These are phyloP conservation scores for Serrognathus titanus DNA, from an alignment of 2,888 invertebrate species.

Conservation along the genomic window DNA sequence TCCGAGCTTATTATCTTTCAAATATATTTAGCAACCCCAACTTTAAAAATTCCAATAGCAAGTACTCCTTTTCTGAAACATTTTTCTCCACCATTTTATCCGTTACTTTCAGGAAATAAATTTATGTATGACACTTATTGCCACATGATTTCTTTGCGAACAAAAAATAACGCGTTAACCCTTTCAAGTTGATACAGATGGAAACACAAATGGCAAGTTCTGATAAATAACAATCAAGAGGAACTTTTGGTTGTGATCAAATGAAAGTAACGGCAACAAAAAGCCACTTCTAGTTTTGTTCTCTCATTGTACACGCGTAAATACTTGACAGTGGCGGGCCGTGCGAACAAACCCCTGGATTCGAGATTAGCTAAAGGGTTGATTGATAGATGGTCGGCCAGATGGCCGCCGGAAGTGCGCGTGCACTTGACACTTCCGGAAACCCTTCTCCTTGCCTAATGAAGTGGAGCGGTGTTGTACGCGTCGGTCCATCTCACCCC, in stretches of 20 bases:
- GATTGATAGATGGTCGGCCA: constrained; percentile 34
- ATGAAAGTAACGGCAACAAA: constrained; percentile 7
- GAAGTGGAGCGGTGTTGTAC: constrained; percentile 33
- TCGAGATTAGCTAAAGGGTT: constrained; percentile 28
- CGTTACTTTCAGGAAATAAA: too few relatives aligned
- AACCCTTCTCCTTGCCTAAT: constrained; percentile 37
- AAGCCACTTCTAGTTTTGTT: constrained; percentile 8
- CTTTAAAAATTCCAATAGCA: too few relatives aligned
- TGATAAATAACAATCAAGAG: not conserved
- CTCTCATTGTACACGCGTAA: not conserved
- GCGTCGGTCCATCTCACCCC: constrained; percentile 22
- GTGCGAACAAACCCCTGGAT: constrained; percentile 20
- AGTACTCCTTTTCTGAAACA: too few relatives aligned
- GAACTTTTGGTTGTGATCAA: not conserved
- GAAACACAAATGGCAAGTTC: too few relatives aligned
- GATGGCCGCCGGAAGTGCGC: constrained; percentile 41
- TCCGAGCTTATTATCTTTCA: too few relatives aligned
- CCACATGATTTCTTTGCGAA: too few relatives aligned
- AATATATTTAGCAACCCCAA: too few relatives aligned
- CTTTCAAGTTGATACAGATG: too few relatives aligned
- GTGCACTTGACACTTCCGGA: constrained; percentile 47
- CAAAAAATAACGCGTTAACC: too few relatives aligned
- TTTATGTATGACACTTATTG: too few relatives aligned
- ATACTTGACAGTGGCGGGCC: constrained; percentile 8
- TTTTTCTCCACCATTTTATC: too few relatives aligned